Evolutionary conservation across 2,113 vertebrate species (phyloP).

Genomic region (Ifrita kowaldi): DNA sequence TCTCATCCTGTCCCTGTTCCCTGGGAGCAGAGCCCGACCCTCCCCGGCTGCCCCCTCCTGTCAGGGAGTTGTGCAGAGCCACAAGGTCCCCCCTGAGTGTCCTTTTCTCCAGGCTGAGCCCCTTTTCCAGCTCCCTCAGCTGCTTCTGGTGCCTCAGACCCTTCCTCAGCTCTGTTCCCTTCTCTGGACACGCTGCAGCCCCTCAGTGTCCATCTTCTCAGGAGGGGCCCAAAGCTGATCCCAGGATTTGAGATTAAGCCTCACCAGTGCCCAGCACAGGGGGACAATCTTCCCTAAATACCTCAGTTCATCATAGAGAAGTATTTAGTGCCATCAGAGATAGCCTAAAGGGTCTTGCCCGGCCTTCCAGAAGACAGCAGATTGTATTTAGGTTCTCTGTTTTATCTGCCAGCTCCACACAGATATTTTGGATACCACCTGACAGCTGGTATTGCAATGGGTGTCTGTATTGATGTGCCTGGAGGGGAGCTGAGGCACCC

Average conservation of each 20-base stretch:
- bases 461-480: not conserved
- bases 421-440: not conserved
- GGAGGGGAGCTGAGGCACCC: not conserved
- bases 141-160: rapidly evolving
- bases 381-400: not conserved
- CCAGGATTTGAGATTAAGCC: rapidly evolving
- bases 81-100: not conserved
- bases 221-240: not conserved
- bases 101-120: not conserved
- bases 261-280: not conserved
- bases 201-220: not conserved
- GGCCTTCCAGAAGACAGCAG: not conserved
- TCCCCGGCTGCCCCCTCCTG: not conserved
- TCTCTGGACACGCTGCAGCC: rapidly evolving
- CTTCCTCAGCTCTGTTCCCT: not conserved
- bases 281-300: not conserved
- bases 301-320: not conserved
- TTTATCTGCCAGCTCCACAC: not conserved
- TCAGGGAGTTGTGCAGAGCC: not conserved
- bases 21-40: rapidly evolving
- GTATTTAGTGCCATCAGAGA: not conserved
- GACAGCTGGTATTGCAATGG: not conserved
- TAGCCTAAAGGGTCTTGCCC: not conserved
- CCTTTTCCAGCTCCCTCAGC: not conserved
- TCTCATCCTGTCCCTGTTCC: not conserved